phyloP scores from a whole-genome alignment of 2,888 invertebrate species.

The Eucriotettix oculatus region DNA sequence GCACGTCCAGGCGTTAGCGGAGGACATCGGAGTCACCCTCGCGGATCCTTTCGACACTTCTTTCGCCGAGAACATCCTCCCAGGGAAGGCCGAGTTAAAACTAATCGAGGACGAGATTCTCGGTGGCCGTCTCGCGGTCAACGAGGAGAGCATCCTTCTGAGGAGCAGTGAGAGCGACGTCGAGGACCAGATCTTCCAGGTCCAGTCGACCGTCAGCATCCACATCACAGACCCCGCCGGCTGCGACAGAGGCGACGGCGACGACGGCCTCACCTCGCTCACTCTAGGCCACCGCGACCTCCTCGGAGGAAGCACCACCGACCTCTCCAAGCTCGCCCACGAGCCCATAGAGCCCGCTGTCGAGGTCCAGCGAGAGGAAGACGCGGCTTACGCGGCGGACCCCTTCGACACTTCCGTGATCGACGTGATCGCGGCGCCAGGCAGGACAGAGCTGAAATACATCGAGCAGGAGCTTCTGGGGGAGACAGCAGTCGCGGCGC shows the following conservation, averaged over 20 bases:
- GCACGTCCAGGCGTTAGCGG: slow-evolving; percentile 1
- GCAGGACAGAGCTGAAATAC: slow-evolving; percentile 57
- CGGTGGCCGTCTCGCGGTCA: slow-evolving; percentile 37
- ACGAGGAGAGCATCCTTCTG: slow-evolving; percentile 35
- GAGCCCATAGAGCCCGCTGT: slow-evolving; percentile 43
- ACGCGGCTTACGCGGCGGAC: slow-evolving; percentile 36
- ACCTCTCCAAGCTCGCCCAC: slow-evolving; percentile 49
- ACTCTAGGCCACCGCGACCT: slow-evolving; percentile 41
- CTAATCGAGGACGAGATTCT: slow-evolving; percentile 62
- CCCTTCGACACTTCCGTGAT: slow-evolving; percentile 77
- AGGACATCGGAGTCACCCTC: slow-evolving; percentile 17
- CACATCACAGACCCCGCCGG: slow-evolving; percentile 47
- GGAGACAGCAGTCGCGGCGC: slow-evolving; percentile 26
- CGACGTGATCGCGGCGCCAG: slow-evolving; percentile 48
- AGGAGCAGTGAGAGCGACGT: slow-evolving; percentile 28
- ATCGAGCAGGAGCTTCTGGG: slow-evolving; percentile 50
- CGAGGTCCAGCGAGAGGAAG: slow-evolving; percentile 21
- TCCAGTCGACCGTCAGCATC: slow-evolving; percentile 32
- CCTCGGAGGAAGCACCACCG: slow-evolving; percentile 58
- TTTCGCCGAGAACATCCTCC: slow-evolving; percentile 60
- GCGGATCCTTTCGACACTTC: slow-evolving; percentile 72
- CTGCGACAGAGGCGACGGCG: slow-evolving; percentile 16
- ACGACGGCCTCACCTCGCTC: slow-evolving; percentile 25
- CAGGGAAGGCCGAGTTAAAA: slow-evolving; percentile 56
- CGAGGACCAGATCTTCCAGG: slow-evolving; percentile 26